Base-by-base conservation (phyloP, 2,888 invertebrate genomes). In the Corythucha ciliata region DNA sequence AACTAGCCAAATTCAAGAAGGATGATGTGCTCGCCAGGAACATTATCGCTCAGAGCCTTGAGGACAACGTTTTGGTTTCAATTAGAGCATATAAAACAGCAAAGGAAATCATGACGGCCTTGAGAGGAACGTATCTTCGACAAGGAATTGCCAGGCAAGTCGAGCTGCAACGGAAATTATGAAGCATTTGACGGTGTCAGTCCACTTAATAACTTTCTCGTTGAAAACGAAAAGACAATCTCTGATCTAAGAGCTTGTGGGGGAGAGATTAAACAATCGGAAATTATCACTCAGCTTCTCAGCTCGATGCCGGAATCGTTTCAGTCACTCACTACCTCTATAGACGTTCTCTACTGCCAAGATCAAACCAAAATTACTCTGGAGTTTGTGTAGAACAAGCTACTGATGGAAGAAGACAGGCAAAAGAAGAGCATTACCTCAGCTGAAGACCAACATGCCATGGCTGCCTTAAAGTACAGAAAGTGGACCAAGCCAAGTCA, bases 1-100 rank as follows among this genome's bases (percentile, higher is more conserved):
- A 2, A 21, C 12, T 18, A 16, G 44, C 18, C n/a, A 29, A 27
- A 21, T 7, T 2, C 12, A 44, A 44, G 18, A 24, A 24, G 25
- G n/a, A n/a, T n/a, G 44, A 44, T 14, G 20, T 20, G 44, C 27
- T 20, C 20, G 44, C 29, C 8, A 29, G 18, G 4, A 44, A 44
- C 18, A 33, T 32, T 3, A 27, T 41, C n/a, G 26, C 41, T 6
- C 29, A 44, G 22, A 21, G 32, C 21, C 18, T 39, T 16, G 6
- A 6, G 20, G 41, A 41, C 32, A 27, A 27, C 12, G 5, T 44
- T 2, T 12, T 44, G 10, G 20, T 32, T 16, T 32, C 14, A 4
- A 16, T 44, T 6, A 29, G 32, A 14, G 32, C 27, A 8, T 21
- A 29, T 10, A n/a, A n/a, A n/a, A 18, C 5, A 2, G 44, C 29